Conservation (phyloP, 1,140 invertebrate genomes). For the Drosophila teissieri region DNA sequence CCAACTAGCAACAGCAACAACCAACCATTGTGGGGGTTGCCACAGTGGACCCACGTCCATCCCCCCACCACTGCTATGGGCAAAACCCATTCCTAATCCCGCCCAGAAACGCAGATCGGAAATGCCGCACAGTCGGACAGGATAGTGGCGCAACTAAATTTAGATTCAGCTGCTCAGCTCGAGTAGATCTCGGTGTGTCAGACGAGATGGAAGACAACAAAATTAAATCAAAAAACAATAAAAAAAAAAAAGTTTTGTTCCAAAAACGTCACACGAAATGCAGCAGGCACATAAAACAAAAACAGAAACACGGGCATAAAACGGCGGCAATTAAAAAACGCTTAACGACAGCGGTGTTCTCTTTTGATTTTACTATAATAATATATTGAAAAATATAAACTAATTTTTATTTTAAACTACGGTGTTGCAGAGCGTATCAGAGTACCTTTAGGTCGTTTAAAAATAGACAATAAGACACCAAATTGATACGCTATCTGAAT, state of each 20-base stretch:
- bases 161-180: slow-evolving; percentile 67
- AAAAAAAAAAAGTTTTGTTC: slow-evolving; percentile 52
- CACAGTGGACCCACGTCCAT: slow-evolving; percentile 7
- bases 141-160: slow-evolving; percentile 57
- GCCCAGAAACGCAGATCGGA: slow-evolving; percentile 61
- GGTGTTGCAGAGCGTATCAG: neutral
- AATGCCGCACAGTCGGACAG: slow-evolving; percentile 50
- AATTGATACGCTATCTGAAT: slow-evolving; percentile 5
- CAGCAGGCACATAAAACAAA: slow-evolving; percentile 37
- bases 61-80: neutral
- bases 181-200: slow-evolving; percentile 27
- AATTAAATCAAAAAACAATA: slow-evolving; percentile 50
- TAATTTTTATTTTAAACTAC: neutral
- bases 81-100: slow-evolving; percentile 19
- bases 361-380: too few relatives aligned
- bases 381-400: neutral
- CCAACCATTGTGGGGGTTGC: slow-evolving; percentile 58
- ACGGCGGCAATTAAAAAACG: neutral
- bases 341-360: neutral
- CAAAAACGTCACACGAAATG: slow-evolving; percentile 77
- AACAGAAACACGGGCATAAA: slow-evolving; percentile 1
- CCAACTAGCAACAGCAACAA: slow-evolving; percentile 52
- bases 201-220: slow-evolving; percentile 25
- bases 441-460: neutral
- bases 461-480: slow-evolving; percentile 2